phyloP scores from a whole-genome alignment of 2,113 vertebrate species.

The Cavia aperea region DNA sequence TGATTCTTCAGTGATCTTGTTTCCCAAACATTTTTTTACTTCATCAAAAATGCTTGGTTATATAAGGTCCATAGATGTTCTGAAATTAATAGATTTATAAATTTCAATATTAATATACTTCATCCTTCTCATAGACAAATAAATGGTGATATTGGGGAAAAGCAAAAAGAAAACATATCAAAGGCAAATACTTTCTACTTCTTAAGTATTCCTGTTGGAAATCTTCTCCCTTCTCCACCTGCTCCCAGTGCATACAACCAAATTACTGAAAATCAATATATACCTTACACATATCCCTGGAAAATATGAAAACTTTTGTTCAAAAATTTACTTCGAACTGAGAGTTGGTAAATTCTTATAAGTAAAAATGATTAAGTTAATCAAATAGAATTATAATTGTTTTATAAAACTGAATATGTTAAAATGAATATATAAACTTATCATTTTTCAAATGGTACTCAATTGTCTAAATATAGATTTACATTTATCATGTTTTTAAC shows the following conservation, averaged over 20 bases:
- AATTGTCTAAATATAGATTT: conserved; percentile 29
- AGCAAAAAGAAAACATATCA: background rate
- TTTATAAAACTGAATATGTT: conserved; percentile 33
- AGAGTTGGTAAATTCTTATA: background rate
- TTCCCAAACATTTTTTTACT: background rate
- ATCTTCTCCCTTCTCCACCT: background rate
- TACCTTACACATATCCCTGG: background rate
- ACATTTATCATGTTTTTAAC: conserved; percentile 11
- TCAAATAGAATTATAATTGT: conserved; percentile 14
- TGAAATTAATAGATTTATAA: conserved; percentile 15
- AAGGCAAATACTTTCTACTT: background rate
- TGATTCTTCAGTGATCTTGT: background rate
- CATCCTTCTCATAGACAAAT: background rate
- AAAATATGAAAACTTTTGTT: background rate
- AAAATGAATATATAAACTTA: conserved; percentile 25
- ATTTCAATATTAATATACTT: background rate
- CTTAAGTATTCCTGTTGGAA: background rate
- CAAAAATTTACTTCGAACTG: background rate
- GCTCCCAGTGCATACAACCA: background rate
- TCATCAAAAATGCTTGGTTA: background rate
- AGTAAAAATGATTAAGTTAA: background rate
- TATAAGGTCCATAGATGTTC: background rate
- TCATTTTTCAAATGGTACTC: conserved; percentile 21
- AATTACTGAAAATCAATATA: background rate
- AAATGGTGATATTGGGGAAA: background rate